Evolutionary conservation across 1,140 invertebrate genomes (phyloP), one percentile per base, ranked within the genome.

Genomic region (Pristionchus pacificus): DNA sequence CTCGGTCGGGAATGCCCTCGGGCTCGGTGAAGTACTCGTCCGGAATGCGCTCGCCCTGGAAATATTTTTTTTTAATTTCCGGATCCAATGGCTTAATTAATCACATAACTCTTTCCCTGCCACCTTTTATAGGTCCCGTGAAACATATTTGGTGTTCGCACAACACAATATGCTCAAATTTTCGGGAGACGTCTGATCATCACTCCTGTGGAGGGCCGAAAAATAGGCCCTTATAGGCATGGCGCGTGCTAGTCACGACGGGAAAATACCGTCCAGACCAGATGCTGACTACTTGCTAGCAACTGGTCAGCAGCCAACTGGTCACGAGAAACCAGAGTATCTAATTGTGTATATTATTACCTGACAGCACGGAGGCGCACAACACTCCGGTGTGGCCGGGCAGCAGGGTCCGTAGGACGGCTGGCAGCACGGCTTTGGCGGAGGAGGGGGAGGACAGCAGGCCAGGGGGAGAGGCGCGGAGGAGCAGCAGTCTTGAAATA

Each of bases 401-500:
- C 77, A 78, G 32, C 77, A 78, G 6, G 77, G 77, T 6, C 77
- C 77, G 60, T 70, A 78, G 3, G 76, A 71, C 6, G 77, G 77
- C 38, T 75, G 73, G 49, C 77, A 78, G 62, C 77, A 78, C 6
- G 77, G 77, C 57, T 78, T 78, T n/a, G 77, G 77, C 32, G 77
- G 77, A 2, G 77, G 77, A 14, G 77, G 77, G 19, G 77, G 77
- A 58, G 76, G 76, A 61, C 77, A 78, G 49, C 77, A 78, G 10
- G 77, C 77, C 10, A 78, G 62, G 3, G 77, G 77, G 10, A 78
- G 57, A 1, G 77, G 77, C 29, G 62, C 38, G 38, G 33, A 32
- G 15, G 65, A 61, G 19, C 65, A 66, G 58, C 73, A 78, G 55
- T 49, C 38, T 49, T 6, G 6, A 49, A 19, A 49, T 49, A n/a